Percentiles rank a stretch among this genome's conserved stretches.
Conservation (phyloP, 2,113 vertebrate genomes). For the Patagioenas fasciata region DNA sequence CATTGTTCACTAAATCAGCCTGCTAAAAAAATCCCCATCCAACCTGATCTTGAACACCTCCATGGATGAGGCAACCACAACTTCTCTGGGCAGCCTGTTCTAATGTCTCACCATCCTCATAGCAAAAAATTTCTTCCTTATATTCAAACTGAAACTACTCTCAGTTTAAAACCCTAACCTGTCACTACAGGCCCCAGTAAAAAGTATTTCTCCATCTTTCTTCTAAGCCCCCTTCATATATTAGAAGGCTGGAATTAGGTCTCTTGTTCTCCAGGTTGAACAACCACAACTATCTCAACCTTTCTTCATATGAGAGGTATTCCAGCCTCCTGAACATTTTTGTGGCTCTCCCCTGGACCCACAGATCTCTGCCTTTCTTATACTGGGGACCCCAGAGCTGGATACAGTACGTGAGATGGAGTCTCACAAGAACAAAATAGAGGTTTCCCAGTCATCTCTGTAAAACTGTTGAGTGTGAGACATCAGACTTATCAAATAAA, state of each 20-base stretch:
- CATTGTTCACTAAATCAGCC: rapidly evolving
- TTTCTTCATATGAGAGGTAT: not conserved
- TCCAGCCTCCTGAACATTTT: not conserved
- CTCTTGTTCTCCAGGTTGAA: too few species aligned
- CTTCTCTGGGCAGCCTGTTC: too few species aligned
- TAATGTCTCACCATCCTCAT: not conserved
- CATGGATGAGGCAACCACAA: not conserved
- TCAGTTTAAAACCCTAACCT: too few species aligned
- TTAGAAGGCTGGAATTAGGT: too few species aligned
- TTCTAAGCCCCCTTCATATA: too few species aligned
- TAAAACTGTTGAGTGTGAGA: not conserved
- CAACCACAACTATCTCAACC: not conserved
- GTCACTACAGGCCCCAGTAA: too few species aligned
- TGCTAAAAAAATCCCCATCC: not conserved
- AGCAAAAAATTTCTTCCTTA: too few species aligned
- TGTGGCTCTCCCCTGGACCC: not conserved
- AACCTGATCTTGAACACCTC: not conserved
- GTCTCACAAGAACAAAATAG: not conserved
- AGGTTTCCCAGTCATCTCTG: not conserved
- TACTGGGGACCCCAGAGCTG: not conserved
- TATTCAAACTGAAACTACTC: too few species aligned
- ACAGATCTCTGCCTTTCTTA: not conserved
- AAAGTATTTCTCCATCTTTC: too few species aligned
- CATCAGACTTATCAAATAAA: not conserved
- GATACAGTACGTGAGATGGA: not conserved